These are phyloP conservation scores for Leptinotarsa tumamoca DNA, from an alignment of 2,888 invertebrate genomes.

Conservation along the genomic window DNA sequence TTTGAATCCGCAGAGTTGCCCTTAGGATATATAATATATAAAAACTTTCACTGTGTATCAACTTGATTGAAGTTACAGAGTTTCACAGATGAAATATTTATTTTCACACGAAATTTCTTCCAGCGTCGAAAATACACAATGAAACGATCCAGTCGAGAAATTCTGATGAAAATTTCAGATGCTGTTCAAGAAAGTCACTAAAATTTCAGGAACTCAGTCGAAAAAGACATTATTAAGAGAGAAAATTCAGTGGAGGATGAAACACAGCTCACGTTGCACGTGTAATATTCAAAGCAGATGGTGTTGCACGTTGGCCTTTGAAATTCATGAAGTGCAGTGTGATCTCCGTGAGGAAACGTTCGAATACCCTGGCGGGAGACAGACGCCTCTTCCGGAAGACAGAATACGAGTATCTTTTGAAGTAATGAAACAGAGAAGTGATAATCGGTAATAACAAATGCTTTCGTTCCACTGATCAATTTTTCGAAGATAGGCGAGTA, in stretches of 20 bases:
- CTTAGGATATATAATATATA: not conserved
- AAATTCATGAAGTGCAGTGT: constrained; percentile 2
- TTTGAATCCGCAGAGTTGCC: not conserved
- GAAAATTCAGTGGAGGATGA: not conserved
- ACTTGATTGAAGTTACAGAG: not conserved
- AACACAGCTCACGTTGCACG: constrained; percentile 1
- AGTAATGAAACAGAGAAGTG: not conserved
- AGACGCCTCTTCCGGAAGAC: not conserved
- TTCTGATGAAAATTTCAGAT: constrained; percentile 1
- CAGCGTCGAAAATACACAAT: not conserved
- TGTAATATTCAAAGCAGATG: constrained; percentile 6
- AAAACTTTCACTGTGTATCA: not conserved
- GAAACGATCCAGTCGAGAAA: not conserved
- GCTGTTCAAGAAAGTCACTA: not conserved
- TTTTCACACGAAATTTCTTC: not conserved
- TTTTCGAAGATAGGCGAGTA: no score
- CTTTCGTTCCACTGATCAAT: no score
- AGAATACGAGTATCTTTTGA: not conserved
- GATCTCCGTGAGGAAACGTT: not conserved
- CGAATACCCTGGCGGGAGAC: not conserved
- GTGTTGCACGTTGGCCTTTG: not conserved
- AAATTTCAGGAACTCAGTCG: not conserved
- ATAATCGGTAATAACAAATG: not conserved
- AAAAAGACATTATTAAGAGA: not conserved
- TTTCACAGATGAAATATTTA: not conserved